Evolutionary conservation across 2,797 vertebrate genomes (phyloP), one percentile per base, ranked within the genome.

Genomic region (Loris lydekkerianus): DNA sequence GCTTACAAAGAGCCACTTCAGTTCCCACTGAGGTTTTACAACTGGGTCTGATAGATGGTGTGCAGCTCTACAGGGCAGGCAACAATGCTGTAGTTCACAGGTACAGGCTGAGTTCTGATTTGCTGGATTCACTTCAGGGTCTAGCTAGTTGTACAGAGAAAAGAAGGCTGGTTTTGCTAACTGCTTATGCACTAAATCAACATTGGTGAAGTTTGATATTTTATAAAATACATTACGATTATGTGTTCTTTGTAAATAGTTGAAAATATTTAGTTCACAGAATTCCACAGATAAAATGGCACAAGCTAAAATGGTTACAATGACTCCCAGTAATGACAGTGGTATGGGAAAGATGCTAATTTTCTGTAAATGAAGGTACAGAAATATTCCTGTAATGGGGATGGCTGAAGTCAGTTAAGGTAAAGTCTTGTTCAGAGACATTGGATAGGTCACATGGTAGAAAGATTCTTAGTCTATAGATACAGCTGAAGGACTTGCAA

Each of bases 181-280:
- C n/a, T 25, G 3, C 5, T 31, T 13, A 53, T 46, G 8, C 46
- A 29, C 0, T 56, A 61, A 92, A 78, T 61, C 60, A 40, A 37
- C 23, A 78, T 0, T 37, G 40, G 21, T 29, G 10, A 20, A 77
- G 40, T 20, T 93, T 86, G 61, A 46, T 23, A 83, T 56, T 61
- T 95, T 31, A 89, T 1, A 77, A 94, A 85, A 40, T 27, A 58
- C 5, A 34, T 60, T 29, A 72, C 61, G 73, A 77, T 67, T 60
- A 87, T 43, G 40, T 60, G 15, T 82, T 49, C 37, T 87, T 75
- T 78, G 37, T 72, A 84, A 61, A 69, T 92, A 82, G 27, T 46
- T 72, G 18, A 94, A 95, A 65, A 86, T 56, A 92, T 10, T 88
- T 75, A 86, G 18, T 60, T 84, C 46, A 49, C 34, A 77, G 82